Evolutionary conservation across 2,888 invertebrate species (phyloP), one percentile per base, ranked within the genome.

Genomic region (Teleiodes luculella): DNA sequence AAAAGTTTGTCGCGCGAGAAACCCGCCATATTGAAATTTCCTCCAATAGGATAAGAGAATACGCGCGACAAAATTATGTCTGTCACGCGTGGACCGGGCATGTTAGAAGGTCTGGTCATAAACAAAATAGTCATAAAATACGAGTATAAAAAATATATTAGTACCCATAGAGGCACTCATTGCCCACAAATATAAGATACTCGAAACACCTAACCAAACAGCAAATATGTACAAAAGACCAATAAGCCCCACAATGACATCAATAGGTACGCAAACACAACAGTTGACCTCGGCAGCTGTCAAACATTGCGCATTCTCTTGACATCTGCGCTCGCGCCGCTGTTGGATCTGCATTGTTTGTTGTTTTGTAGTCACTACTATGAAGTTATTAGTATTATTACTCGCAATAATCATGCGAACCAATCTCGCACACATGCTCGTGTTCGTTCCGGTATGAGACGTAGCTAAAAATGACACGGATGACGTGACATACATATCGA

Each of bases 291-390:
- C 58, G 52, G 56, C 63, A 68, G 66, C 67, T 65, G 70, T 66
- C 68, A 61, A 60, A 60, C 35, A 36, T 43, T 37, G 52, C 56
- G 45, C 51, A 51, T 41, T 49, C 54, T 36, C 48, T 50, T 57
- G 59, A 66, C 70, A 72, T 68, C 68, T 71, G 70, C 64, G 67
- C 62, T 16, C 55, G 56, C 60, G 52, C 56, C 49, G 39, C 24
- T 49, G 52, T 50, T 54, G 65, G 61, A 61, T 63, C 59, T 47
- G 65, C 60, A 64, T 59, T 61, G 61, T 62, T 65, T 62, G 51
- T 55, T 57, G 54, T 59, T 49, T 55, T 57, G 55, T 59, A 58
- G 57, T 64, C 62, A 63, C 20, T 13, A 43, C 35, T 24, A 41
- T 41, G 39, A 11, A 37, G 49, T 65, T 66, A 66, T 50, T 54